Percentiles rank a stretch among this genome's conserved stretches.
These are phyloP conservation scores for Trinectes maculatus DNA, from an alignment of 2,113 vertebrate genomes.

Conservation along the genomic window DNA sequence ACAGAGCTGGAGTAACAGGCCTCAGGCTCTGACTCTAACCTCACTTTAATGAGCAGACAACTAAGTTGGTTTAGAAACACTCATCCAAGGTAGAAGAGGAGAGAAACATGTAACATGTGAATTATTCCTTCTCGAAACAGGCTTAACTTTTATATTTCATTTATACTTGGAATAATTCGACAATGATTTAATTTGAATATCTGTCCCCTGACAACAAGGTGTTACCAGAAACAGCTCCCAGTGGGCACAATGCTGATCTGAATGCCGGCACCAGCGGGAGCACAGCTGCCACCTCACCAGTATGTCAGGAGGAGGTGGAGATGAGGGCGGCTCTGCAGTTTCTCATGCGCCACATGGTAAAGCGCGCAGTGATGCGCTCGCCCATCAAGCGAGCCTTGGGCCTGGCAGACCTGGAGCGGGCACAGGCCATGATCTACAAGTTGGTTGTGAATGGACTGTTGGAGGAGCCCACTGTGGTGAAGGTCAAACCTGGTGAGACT, in stretches of 20 bases:
- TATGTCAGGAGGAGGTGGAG: slow-evolving; percentile 92
- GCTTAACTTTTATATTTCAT: too few species aligned
- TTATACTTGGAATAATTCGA: too few species aligned
- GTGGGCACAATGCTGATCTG: slow-evolving; percentile 93
- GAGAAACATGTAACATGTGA: too few species aligned
- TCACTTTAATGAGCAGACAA: too few species aligned
- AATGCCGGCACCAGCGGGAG: slow-evolving; percentile 50
- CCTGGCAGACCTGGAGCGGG: slow-evolving; percentile 92
- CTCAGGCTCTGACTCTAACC: too few species aligned
- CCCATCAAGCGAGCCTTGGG: slow-evolving; percentile 94
- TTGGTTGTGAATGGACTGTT: slow-evolving; percentile 91
- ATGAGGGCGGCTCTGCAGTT: slow-evolving; percentile 94
- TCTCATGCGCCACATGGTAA: slow-evolving; percentile 98
- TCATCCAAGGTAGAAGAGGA: too few species aligned
- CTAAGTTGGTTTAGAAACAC: too few species aligned
- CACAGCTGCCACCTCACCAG: slow-evolving; percentile 76
- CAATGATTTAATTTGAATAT: too few species aligned
- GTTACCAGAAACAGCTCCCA: slow-evolving; percentile 81
- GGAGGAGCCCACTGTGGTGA: slow-evolving; percentile 90
- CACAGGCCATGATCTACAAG: slow-evolving; percentile 97
- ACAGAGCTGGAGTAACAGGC: too few species aligned
- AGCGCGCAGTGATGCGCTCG: slow-evolving; percentile 94
- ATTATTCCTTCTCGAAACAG: too few species aligned
- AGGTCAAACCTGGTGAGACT: slow-evolving; percentile 84
- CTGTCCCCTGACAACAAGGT: slow-evolving; percentile 72